phyloP scores from a whole-genome alignment of 2,797 vertebrate genomes.

The Kryptolebias ocellatus region DNA sequence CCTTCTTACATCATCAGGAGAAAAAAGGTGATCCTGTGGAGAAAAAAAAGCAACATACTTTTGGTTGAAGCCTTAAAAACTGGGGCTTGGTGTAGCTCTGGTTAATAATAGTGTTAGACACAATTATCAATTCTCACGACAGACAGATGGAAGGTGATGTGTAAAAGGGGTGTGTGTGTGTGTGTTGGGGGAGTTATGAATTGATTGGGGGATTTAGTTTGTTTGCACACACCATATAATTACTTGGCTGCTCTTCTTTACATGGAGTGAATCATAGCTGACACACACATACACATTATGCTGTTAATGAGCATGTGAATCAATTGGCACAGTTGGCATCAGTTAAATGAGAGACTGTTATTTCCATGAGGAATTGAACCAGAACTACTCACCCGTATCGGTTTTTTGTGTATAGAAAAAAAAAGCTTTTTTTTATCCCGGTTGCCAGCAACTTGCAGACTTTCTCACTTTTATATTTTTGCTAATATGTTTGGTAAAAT shows the following conservation, averaged over 20 bases:
- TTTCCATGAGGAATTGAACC: constrained; percentile 23
- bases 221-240: constrained; percentile 71
- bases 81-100: background rate
- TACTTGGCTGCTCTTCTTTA: constrained; percentile 56
- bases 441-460: background rate
- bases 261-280: constrained; percentile 61
- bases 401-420: background rate
- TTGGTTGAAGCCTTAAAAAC: background rate
- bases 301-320: constrained; percentile 64
- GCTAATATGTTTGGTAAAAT: background rate
- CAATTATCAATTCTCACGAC: background rate
- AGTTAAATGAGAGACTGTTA: constrained; percentile 27
- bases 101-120: constrained; percentile 1
- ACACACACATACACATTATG: constrained; percentile 49
- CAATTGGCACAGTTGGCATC: constrained; percentile 39
- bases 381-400: background rate
- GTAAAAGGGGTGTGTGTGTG: background rate
- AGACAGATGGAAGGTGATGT: background rate
- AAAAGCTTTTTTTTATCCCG: background rate
- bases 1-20: background rate
- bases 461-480: constrained; percentile 4
- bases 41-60: background rate
- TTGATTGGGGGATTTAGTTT: constrained; percentile 38
- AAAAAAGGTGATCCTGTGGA: background rate
- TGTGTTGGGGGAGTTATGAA: background rate